phyloP scores from a whole-genome alignment of 2,113 vertebrate genomes.

The Narcine bancroftii region DNA sequence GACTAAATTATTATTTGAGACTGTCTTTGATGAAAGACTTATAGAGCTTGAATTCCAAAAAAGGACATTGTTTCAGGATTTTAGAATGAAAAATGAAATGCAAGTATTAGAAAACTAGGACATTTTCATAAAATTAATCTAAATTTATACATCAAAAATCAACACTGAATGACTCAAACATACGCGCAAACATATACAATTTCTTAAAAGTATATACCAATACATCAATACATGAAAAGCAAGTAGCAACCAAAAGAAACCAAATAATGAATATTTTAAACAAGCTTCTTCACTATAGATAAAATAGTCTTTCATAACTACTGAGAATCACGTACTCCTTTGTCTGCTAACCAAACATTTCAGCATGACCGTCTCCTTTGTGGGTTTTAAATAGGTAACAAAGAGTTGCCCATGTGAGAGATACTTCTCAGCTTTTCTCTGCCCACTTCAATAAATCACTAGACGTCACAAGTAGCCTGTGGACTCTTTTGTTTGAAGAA shows the following conservation, averaged over 20 bases:
- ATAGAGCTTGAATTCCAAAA: neutral
- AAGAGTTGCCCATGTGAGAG: neutral
- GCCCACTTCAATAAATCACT: constrained; percentile 34
- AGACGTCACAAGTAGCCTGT: neutral
- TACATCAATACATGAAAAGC: neutral
- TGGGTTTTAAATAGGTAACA: constrained; percentile 27
- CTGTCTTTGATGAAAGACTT: neutral
- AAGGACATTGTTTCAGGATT: neutral
- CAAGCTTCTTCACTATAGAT: neutral
- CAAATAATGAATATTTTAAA: neutral
- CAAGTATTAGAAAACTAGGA: neutral
- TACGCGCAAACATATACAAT: neutral
- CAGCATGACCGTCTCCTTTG: constrained; percentile 27
- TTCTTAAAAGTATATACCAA: neutral
- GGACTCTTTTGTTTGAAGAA: neutral
- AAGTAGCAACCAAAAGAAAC: neutral
- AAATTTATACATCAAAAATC: neutral
- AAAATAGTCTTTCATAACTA: constrained; percentile 20
- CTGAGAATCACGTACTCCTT: neutral
- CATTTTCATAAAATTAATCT: neutral
- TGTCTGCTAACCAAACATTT: constrained; percentile 23
- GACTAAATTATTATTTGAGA: neutral
- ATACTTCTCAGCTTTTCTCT: constrained; percentile 23
- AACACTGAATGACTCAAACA: neutral
- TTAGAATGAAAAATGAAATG: neutral